phyloP scores from a whole-genome alignment of 2,113 vertebrate species.

The Podocnemis expansa region DNA sequence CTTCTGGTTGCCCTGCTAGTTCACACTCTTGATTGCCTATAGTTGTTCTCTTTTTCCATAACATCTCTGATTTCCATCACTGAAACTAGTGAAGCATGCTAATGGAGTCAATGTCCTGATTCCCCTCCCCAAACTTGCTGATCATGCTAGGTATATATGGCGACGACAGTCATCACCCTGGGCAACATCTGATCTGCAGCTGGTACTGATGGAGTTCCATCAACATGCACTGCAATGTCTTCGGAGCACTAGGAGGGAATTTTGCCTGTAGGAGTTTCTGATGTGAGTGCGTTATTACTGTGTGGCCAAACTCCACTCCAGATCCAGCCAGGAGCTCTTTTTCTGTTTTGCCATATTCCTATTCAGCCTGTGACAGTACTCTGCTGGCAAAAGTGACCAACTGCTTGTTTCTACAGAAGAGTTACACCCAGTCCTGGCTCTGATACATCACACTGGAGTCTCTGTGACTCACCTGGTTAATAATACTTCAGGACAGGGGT shows the following conservation, averaged over 20 bases:
- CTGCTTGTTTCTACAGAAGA: not conserved
- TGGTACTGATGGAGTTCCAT: not conserved
- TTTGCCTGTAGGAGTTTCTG: not conserved
- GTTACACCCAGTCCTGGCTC: not conserved
- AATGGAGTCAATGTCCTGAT: not conserved
- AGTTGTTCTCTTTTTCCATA: not conserved
- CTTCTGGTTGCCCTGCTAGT: not conserved
- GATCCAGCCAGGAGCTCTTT: not conserved
- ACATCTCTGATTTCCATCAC: not conserved
- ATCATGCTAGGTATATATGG: not conserved
- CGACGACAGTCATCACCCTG: no score
- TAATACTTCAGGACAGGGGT: not conserved
- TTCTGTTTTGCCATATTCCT: not conserved
- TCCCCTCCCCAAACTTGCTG: not conserved
- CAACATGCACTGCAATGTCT: not conserved
- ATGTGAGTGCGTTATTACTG: not conserved
- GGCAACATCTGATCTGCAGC: not conserved
- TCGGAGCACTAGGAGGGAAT: not conserved
- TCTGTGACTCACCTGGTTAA: not conserved
- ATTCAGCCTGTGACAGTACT: not conserved
- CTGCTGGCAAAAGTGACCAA: not conserved
- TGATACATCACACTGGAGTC: not conserved
- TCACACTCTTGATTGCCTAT: not conserved
- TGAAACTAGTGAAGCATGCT: not conserved
- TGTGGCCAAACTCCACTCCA: not conserved